phyloP scores from a whole-genome alignment of 2,113 vertebrate species.

The Cnemophilus loriae region DNA sequence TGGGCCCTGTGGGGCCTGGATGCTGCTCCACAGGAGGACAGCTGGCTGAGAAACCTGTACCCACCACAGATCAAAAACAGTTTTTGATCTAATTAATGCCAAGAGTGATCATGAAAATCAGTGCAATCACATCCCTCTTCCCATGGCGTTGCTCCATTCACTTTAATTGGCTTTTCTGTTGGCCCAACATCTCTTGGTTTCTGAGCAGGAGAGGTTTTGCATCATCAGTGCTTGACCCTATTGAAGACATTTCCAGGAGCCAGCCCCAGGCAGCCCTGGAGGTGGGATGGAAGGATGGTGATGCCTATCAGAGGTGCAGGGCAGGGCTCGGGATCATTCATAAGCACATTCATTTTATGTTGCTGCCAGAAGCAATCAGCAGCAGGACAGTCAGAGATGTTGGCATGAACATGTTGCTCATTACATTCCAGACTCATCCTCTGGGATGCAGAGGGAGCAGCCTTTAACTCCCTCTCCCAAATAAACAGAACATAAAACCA shows the following conservation, averaged over 20 bases:
- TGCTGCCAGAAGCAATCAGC: neutral
- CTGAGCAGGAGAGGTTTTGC: neutral
- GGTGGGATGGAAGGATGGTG: neutral
- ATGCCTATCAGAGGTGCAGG: neutral
- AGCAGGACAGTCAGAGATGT: neutral
- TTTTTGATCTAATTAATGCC: neutral
- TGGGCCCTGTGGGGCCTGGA: rapidly evolving
- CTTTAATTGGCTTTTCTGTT: neutral
- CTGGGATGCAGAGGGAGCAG: neutral
- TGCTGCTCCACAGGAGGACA: rapidly evolving
- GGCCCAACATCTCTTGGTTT: neutral
- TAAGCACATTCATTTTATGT: neutral
- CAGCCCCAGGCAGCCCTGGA: neutral
- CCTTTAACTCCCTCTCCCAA: neutral
- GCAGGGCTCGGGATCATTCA: rapidly evolving
- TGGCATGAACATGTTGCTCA: neutral
- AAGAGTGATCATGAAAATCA: neutral
- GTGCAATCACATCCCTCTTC: neutral
- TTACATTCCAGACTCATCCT: neutral
- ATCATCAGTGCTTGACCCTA: neutral
- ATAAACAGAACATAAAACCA: constrained; percentile 19
- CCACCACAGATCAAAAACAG: neutral
- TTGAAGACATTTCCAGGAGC: neutral
- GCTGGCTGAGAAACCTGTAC: neutral
- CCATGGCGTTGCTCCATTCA: rapidly evolving